Evolutionary conservation across 2,888 invertebrate genomes (phyloP).

Genomic region (Acanthosepion pharaonis): DNA sequence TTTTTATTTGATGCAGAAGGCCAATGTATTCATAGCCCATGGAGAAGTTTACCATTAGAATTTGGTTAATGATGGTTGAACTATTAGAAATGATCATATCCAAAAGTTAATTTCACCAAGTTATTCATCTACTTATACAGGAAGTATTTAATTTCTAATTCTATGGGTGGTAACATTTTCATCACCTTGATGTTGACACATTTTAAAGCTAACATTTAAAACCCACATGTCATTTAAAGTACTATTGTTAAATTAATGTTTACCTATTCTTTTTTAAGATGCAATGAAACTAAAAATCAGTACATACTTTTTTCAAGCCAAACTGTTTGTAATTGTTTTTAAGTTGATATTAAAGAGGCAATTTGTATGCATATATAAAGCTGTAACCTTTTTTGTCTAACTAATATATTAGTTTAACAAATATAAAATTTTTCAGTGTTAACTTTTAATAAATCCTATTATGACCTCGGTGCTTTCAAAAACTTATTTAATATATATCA

Average conservation of each 20-base stretch:
- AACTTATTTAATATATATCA: too few species aligned
- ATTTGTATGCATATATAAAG: not conserved
- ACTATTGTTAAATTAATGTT: not conserved
- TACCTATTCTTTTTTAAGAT: not conserved
- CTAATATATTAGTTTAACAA: not conserved
- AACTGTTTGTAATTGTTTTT: not conserved
- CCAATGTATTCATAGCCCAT: too few species aligned
- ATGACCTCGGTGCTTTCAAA: too few species aligned
- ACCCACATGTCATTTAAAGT: not conserved
- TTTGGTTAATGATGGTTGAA: not conserved
- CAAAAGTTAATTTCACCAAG: not conserved
- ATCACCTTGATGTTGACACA: not conserved
- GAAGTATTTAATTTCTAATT: not conserved
- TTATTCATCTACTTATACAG: too few species aligned
- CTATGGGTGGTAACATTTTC: not conserved
- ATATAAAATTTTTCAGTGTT: too few species aligned
- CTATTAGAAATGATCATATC: not conserved
- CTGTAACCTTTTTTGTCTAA: not conserved
- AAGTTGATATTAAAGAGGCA: not conserved
- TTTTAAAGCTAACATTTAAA: conserved; percentile 6
- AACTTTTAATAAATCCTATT: too few species aligned
- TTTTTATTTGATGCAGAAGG: too few species aligned
- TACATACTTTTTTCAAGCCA: not conserved
- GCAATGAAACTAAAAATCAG: not conserved
- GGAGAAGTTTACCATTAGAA: too few species aligned